phyloP scores from a whole-genome alignment of 23 tunicate species.

The Clavelina lepadiformis region DNA sequence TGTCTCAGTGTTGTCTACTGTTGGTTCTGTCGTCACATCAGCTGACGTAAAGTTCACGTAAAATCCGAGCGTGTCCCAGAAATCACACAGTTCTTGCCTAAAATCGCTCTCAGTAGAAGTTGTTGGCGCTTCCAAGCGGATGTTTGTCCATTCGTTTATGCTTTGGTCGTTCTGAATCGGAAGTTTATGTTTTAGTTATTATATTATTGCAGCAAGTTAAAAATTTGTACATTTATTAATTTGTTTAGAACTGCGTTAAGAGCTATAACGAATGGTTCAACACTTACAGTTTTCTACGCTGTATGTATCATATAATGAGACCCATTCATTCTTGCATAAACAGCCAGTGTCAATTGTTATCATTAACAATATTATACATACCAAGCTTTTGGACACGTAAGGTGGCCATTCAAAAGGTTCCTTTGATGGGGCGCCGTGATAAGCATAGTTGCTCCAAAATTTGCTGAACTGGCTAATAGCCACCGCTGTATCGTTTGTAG shows the following conservation, averaged over 20 bases:
- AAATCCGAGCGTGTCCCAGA: conserved; percentile 53
- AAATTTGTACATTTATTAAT: too few relatives aligned
- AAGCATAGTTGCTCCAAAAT: conserved; percentile 43
- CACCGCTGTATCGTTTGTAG: conserved; percentile 16
- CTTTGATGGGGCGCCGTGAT: conserved; percentile 14
- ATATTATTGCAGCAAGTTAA: too few relatives aligned
- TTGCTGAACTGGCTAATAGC: conserved; percentile 4
- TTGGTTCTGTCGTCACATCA: background rate
- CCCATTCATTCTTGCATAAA: too few relatives aligned
- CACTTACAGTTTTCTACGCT: too few relatives aligned
- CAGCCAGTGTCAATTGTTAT: too few relatives aligned
- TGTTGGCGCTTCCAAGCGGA: conserved; percentile 33
- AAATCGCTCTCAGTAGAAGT: conserved; percentile 16
- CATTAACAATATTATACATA: background rate
- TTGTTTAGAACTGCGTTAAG: too few relatives aligned
- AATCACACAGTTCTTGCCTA: conserved; percentile 45
- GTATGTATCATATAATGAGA: too few relatives aligned
- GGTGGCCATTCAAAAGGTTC: conserved; percentile 19
- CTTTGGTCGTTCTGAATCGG: too few relatives aligned
- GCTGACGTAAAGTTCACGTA: conserved; percentile 11
- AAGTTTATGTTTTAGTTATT: too few relatives aligned
- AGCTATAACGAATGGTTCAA: too few relatives aligned
- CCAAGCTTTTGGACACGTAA: background rate
- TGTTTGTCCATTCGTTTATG: conserved; percentile 43
- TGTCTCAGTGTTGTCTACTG: too few relatives aligned